Evolutionary conservation across 2,113 vertebrate species (phyloP).

Genomic region (Agelaius tricolor): DNA sequence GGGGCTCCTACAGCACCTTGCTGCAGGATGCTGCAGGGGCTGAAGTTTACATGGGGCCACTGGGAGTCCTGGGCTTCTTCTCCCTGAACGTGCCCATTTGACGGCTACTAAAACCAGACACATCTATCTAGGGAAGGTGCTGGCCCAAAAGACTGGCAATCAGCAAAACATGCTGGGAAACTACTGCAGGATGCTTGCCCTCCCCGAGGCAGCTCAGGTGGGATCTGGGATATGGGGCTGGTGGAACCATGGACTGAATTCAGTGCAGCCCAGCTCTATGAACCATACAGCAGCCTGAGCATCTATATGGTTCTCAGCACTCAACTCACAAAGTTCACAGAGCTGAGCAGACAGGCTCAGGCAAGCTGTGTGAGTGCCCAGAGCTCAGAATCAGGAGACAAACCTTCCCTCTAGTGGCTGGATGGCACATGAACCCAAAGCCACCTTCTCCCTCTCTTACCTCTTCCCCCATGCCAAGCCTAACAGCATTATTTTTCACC

Average conservation of each 20-base stretch:
- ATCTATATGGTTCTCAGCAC: not conserved
- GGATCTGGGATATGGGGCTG: rapidly evolving
- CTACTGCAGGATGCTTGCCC: not conserved
- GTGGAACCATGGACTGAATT: not conserved
- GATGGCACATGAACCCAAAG: not conserved
- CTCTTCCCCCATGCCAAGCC: not conserved
- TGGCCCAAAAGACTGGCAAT: not conserved
- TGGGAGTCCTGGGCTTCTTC: no score
- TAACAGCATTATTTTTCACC: not conserved
- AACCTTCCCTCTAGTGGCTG: conserved; percentile 54
- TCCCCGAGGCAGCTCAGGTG: not conserved
- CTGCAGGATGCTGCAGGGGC: not conserved
- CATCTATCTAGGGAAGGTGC: not conserved
- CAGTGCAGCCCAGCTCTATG: not conserved
- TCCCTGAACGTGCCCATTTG: no score
- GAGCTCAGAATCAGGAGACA: not conserved
- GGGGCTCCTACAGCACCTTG: not conserved
- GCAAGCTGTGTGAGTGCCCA: not conserved
- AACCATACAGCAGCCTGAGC: not conserved
- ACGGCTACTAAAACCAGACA: not conserved
- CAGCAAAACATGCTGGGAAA: not conserved
- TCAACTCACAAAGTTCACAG: not conserved
- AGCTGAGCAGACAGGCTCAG: not conserved
- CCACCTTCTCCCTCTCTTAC: not conserved
- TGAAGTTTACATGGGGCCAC: no score